These are phyloP conservation scores for Ochotona curzoniae DNA, from an alignment of 2,113 vertebrate species.

Conservation along the genomic window DNA sequence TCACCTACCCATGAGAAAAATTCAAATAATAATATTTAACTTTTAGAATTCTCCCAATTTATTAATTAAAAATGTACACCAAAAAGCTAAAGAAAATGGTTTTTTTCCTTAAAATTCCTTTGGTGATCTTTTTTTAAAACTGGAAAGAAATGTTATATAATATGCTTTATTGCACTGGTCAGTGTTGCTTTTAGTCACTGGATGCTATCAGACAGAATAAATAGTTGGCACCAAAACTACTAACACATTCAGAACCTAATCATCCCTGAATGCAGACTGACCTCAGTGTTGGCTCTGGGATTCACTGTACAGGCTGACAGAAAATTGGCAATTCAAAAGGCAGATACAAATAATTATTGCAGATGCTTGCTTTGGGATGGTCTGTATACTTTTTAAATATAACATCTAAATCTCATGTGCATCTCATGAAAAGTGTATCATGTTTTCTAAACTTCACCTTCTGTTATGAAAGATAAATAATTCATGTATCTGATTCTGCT, in stretches of 20 bases:
- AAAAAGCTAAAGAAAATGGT: not conserved
- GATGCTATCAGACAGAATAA: conserved; percentile 62
- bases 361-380: not conserved
- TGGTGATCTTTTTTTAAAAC: not conserved
- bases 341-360: not conserved
- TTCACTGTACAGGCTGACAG: not conserved
- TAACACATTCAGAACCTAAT: conserved; percentile 76
- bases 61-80: not conserved
- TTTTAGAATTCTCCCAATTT: not conserved
- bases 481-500: not conserved
- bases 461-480: not conserved
- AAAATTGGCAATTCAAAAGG: conserved; percentile 37
- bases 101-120: conserved; percentile 8
- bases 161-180: conserved; percentile 21
- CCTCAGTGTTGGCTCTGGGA: conserved; percentile 30
- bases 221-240: conserved; percentile 74
- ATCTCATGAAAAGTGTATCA: not conserved
- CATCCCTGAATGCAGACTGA: conserved; percentile 57
- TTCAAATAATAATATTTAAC: conserved; percentile 26
- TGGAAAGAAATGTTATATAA: conserved; percentile 19
- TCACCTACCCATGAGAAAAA: conserved; percentile 15
- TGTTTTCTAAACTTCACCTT: not conserved
- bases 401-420: conserved; percentile 6
- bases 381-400: not conserved
- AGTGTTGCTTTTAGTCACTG: conserved; percentile 13